Percentiles rank a stretch among this genome's conserved stretches.
Conservation (phyloP, 2,113 vertebrate species). For the Pollachius pollachius region DNA sequence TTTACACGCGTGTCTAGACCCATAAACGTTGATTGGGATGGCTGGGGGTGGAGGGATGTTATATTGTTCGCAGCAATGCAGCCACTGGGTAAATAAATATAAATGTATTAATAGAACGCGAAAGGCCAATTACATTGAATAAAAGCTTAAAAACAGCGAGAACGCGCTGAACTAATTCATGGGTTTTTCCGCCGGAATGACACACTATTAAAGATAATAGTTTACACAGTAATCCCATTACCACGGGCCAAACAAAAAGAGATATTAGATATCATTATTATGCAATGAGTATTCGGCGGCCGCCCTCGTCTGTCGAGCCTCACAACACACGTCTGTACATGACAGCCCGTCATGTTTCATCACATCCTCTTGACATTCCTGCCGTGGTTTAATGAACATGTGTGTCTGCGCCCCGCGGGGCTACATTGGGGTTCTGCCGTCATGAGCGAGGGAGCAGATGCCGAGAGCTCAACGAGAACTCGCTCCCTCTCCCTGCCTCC, state of each 20-base stretch:
- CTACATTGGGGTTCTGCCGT: constrained; percentile 12
- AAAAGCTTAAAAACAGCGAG: neutral
- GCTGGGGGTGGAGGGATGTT: constrained; percentile 7
- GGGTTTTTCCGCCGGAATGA: too few relatives aligned
- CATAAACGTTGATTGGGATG: constrained; percentile 42
- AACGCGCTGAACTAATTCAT: too few relatives aligned
- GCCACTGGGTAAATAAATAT: constrained; percentile 41
- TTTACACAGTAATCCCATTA: constrained; percentile 12
- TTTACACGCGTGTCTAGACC: constrained; percentile 51
- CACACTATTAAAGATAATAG: neutral
- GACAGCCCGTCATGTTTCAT: constrained; percentile 37
- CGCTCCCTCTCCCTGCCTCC: constrained; percentile 21
- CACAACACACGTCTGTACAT: neutral
- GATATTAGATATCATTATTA: too few relatives aligned
- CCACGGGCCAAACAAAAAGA: neutral
- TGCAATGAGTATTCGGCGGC: too few relatives aligned
- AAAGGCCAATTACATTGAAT: constrained; percentile 16
- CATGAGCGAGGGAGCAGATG: constrained; percentile 41
- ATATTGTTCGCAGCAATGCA: constrained; percentile 29
- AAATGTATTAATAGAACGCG: neutral
- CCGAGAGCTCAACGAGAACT: constrained; percentile 33
- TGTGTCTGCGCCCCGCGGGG: too few relatives aligned
- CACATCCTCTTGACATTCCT: constrained; percentile 47
- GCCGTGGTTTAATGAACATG: constrained; percentile 1
- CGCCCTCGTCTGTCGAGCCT: constrained; percentile 22